Percentiles rank a stretch among this genome's conserved stretches.
These are phyloP conservation scores for Copidosoma floridanum DNA, from an alignment of 1,140 invertebrate genomes.

Conservation along the genomic window DNA sequence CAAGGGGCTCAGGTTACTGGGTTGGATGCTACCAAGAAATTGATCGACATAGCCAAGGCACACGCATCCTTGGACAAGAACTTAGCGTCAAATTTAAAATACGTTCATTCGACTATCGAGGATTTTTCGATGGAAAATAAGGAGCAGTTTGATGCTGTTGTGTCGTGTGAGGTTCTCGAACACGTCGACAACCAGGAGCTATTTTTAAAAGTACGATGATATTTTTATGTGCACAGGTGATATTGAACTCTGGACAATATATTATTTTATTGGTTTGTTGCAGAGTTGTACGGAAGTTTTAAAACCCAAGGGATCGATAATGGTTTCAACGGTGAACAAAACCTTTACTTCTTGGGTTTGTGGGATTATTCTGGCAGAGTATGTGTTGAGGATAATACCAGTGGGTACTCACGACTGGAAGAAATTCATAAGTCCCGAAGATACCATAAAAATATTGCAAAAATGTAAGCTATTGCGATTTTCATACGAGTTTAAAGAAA, in stretches of 20 bases:
- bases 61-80: conserved; percentile 57
- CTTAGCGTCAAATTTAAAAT: conserved; percentile 37
- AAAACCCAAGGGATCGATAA: conserved; percentile 86
- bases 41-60: conserved; percentile 66
- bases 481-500: not conserved
- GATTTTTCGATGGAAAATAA: conserved; percentile 56
- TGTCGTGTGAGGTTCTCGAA: conserved; percentile 88
- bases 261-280: conserved; percentile 20
- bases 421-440: conserved; percentile 81
- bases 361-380: conserved; percentile 75
- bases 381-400: conserved; percentile 71
- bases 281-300: conserved; percentile 67
- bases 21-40: conserved; percentile 72
- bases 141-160: conserved; percentile 76
- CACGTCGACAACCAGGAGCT: conserved; percentile 76
- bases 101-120: conserved; percentile 45
- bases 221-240: too few species aligned
- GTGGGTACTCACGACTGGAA: conserved; percentile 87
- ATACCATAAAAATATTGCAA: conserved; percentile 69
- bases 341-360: conserved; percentile 71
- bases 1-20: conserved; percentile 81
- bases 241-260: too few species aligned
- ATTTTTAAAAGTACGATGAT: conserved; percentile 65
- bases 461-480: conserved; percentile 59
- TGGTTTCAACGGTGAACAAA: conserved; percentile 90